Conservation (phyloP, 2,113 vertebrate genomes). For the Sakesphorus luctuosus region DNA sequence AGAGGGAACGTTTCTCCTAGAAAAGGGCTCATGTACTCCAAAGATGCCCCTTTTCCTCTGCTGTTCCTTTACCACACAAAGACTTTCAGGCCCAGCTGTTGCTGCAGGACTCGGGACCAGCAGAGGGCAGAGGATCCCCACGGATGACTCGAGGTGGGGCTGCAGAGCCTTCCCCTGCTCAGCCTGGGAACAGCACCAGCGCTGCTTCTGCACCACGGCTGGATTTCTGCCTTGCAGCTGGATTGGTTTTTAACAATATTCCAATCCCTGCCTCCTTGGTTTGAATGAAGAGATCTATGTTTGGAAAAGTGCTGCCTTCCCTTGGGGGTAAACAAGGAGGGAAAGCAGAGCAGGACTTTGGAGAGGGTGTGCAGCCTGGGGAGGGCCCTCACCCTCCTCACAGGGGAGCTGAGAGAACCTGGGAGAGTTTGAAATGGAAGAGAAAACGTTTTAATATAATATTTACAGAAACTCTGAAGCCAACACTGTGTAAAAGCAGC, state of each 20-base stretch:
- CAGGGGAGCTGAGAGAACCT: rapidly evolving
- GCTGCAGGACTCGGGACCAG: background rate
- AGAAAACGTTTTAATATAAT: rapidly evolving
- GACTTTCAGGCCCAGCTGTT: rapidly evolving
- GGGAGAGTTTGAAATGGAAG: background rate
- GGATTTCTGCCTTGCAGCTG: background rate
- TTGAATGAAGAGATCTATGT: background rate
- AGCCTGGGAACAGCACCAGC: rapidly evolving
- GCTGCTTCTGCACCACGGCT: rapidly evolving
- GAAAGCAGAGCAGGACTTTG: background rate
- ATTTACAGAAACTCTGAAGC: rapidly evolving
- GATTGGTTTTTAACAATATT: background rate
- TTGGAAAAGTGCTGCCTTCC: background rate
- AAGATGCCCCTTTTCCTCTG: rapidly evolving
- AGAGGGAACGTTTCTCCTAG: rapidly evolving
- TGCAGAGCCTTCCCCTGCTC: rapidly evolving
- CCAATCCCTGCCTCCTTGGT: rapidly evolving
- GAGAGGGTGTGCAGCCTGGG: background rate
- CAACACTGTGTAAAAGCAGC: rapidly evolving
- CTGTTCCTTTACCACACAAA: rapidly evolving
- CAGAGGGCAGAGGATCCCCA: constrained; percentile 14
- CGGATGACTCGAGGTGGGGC: rapidly evolving
- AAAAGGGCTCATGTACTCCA: rapidly evolving
- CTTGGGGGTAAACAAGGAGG: background rate
- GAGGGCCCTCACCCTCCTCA: background rate